These are phyloP conservation scores for Apis florea DNA, from an alignment of 1,140 invertebrate genomes.

Conservation along the genomic window DNA sequence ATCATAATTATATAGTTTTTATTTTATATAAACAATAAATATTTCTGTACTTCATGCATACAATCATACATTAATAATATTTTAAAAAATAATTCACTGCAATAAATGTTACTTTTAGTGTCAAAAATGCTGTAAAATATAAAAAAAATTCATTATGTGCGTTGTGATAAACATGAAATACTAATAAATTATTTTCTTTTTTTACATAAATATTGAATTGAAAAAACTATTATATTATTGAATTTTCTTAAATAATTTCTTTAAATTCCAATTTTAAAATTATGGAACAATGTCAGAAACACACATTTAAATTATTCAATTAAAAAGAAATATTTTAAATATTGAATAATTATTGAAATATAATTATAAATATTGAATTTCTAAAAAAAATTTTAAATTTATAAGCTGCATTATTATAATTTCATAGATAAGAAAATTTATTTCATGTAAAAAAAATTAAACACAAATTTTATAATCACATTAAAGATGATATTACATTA, in stretches of 20 bases:
- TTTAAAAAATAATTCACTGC: neutral
- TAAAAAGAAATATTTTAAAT: neutral
- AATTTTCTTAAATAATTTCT: neutral
- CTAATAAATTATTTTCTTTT: neutral
- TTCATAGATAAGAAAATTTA: neutral
- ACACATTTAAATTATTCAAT: neutral
- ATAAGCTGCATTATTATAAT: neutral
- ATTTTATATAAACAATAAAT: constrained; percentile 25
- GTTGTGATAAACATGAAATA: neutral
- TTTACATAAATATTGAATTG: neutral
- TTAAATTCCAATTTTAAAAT: neutral
- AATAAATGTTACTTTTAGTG: neutral
- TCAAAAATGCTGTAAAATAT: neutral
- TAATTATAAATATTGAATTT: no score
- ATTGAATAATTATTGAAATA: neutral
- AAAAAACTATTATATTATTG: neutral
- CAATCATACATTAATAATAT: constrained; percentile 7
- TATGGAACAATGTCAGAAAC: constrained; percentile 12
- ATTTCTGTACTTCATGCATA: constrained; percentile 46
- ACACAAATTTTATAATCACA: neutral
- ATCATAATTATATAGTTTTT: constrained; percentile 20
- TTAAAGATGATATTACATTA: neutral
- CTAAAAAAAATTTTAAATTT: neutral
- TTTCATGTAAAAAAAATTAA: neutral
- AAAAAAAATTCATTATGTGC: neutral